Evolutionary conservation across 2,113 vertebrate species (phyloP), one percentile per base, ranked within the genome.

Genomic region (Hystrix brachyura): DNA sequence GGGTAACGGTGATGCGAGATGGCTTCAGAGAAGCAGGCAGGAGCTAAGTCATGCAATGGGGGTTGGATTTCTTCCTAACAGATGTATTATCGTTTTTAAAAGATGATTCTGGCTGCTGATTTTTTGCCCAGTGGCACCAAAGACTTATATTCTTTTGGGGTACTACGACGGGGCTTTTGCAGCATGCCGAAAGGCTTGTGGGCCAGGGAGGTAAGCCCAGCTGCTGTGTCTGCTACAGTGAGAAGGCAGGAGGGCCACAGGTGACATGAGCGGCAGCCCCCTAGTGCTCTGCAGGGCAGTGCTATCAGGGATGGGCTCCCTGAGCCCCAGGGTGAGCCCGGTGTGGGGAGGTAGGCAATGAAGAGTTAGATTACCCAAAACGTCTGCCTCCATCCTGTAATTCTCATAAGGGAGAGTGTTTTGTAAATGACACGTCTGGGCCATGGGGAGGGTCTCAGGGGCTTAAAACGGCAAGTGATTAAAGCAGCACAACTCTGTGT

Each of bases 361-460:
- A 65, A 83, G 91, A 90, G 51, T 95, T 59, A n/a, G 34, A 51
- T 91, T 69, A 87, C 48, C 62, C 65, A 71, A 92, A 93, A 67
- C 64, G 51, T 74, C 69, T 55, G 90, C 86, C 95, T 87, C 83
- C 55, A 71, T 93, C 93, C 81, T 71, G 34, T 91, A 72, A 84
- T 93, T 91, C 76, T 97, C 91, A 85, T 8, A 62, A 85, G 91
- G 94, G 74, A 79, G 23, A 23, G 60, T 74, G 92, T 69, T 96
- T 94, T 85, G 59, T 94, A 82, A 96, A 82, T 94, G 92, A 84
- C 94, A 98, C 95, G 90, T 92, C 79, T 95, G 94, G 74, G 48
- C 90, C 60, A 4, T 55, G 43, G 76, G 59, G 87, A 93, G 81
- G 43, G 69, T 86, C 96, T 87, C 80, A 43, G 53, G 85, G 81